Percentiles rank a stretch among this genome's conserved stretches.
Conservation (phyloP, 2,888 invertebrate genomes). For the Hemaris fuciformis region DNA sequence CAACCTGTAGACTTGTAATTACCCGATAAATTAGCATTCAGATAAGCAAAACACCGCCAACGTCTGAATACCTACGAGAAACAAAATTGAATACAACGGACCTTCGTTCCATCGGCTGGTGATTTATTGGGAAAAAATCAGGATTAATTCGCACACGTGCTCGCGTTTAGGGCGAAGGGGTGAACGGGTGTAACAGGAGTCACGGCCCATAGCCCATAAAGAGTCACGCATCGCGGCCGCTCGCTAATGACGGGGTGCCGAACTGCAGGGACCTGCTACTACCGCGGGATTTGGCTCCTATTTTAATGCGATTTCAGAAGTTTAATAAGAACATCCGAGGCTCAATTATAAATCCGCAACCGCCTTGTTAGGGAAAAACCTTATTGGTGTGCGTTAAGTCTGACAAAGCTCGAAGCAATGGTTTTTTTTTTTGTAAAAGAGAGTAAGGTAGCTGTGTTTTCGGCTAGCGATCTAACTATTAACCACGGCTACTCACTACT, state of each 20-base stretch:
- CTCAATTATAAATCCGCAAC: background rate
- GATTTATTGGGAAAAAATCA: constrained; percentile 67
- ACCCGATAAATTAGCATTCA: background rate
- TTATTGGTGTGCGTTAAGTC: background rate
- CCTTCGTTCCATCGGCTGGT: constrained; percentile 38
- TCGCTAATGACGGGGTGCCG: constrained; percentile 56
- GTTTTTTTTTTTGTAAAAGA: background rate
- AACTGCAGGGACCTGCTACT: background rate
- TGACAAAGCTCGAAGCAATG: background rate
- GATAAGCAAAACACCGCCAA: background rate
- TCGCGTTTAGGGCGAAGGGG: constrained; percentile 73
- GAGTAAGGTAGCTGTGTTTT: too few species aligned
- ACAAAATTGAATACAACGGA: constrained; percentile 50
- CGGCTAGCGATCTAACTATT: too few species aligned
- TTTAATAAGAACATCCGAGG: background rate
- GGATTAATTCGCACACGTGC: constrained; percentile 78
- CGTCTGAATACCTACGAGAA: constrained; percentile 22
- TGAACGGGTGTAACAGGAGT: constrained; percentile 52
- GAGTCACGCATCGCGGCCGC: constrained; percentile 69
- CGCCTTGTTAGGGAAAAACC: background rate
- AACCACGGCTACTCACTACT: too few species aligned
- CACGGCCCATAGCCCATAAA: constrained; percentile 75
- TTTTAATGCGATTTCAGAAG: background rate
- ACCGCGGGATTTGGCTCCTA: background rate
- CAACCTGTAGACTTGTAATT: too few species aligned